Conservation (phyloP, 2,113 vertebrate genomes). For the Egretta garzetta region DNA sequence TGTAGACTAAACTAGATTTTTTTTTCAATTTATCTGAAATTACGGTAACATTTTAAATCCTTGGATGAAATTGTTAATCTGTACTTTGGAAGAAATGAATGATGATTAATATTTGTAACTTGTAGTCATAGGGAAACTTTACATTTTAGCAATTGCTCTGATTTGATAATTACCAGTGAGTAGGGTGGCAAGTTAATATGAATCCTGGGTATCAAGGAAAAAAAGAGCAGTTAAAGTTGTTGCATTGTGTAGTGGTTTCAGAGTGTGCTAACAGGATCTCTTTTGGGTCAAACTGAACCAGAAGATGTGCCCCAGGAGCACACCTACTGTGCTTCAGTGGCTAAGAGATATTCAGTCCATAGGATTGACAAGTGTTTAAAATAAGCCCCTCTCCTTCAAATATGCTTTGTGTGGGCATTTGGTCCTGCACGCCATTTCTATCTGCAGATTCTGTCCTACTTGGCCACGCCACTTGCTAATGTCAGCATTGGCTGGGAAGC, state of each 20-base stretch:
- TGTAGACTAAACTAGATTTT: slow-evolving; percentile 14
- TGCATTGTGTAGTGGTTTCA: background rate
- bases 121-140: background rate
- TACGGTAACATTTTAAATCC: background rate
- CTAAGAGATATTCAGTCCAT: background rate
- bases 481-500: background rate
- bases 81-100: background rate
- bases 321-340: background rate
- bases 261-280: background rate
- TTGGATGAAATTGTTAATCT: background rate
- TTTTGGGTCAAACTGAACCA: background rate
- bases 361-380: background rate
- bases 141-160: background rate
- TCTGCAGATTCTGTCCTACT: background rate
- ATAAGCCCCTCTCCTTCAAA: background rate
- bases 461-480: background rate
- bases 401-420: background rate
- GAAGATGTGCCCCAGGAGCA: background rate
- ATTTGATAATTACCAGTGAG: background rate
- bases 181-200: background rate
- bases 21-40: background rate
- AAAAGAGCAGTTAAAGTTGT: background rate
- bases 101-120: background rate
- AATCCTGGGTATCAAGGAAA: background rate
- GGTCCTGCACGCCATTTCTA: background rate